These are phyloP conservation scores for Alauda arvensis DNA, from an alignment of 2,797 vertebrate genomes.

Conservation along the genomic window DNA sequence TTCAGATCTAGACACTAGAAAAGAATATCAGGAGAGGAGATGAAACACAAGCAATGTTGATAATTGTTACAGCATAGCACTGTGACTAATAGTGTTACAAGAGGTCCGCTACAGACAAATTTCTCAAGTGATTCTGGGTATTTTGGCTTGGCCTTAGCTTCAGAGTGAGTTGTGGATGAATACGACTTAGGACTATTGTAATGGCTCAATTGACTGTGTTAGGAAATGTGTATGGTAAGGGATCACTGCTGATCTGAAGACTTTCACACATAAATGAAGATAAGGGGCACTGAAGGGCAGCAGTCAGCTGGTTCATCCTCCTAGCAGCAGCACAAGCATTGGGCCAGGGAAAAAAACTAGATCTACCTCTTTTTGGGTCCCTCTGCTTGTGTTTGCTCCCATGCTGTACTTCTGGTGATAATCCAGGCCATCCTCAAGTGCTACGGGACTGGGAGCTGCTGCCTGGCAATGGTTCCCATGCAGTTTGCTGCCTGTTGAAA, in stretches of 20 bases:
- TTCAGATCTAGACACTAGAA: neutral
- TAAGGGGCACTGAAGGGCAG: neutral
- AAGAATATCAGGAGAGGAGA: neutral
- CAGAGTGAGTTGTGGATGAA: neutral
- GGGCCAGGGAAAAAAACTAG: neutral
- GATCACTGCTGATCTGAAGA: neutral
- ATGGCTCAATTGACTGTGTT: neutral
- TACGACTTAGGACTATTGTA: neutral
- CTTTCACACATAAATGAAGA: neutral
- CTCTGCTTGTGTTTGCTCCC: neutral
- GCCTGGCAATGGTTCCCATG: neutral
- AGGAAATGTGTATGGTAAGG: neutral
- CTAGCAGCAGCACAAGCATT: neutral
- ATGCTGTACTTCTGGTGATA: neutral
- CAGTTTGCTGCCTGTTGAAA: neutral
- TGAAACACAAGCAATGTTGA: neutral
- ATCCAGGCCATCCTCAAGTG: neutral
- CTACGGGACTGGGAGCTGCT: neutral
- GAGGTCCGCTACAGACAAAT: neutral
- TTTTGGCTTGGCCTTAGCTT: neutral
- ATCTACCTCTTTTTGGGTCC: accelerated
- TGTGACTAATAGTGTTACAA: neutral
- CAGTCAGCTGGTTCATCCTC: neutral
- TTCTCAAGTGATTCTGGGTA: neutral
- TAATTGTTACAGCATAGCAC: neutral